phyloP scores from a whole-genome alignment of 92 coral and sea anemone species.

The Phymanthus crucifer region DNA sequence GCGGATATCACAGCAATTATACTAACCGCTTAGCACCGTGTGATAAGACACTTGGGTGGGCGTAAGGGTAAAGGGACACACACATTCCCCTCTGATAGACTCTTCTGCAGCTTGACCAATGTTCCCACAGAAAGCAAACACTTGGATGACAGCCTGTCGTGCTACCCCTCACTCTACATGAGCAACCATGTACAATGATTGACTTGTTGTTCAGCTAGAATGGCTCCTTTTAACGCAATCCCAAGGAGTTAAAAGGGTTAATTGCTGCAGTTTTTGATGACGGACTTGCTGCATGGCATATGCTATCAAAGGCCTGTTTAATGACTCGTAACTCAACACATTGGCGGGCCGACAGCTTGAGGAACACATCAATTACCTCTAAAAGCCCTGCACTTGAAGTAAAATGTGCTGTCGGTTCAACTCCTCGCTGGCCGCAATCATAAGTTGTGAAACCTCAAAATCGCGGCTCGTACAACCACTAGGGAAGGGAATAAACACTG shows the following conservation, averaged over 20 bases:
- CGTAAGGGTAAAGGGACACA: neutral
- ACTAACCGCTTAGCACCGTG: neutral
- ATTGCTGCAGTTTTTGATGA: slow-evolving; percentile 22
- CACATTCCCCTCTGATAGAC: neutral
- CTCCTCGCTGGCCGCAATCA: neutral
- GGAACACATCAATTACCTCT: slow-evolving; percentile 40
- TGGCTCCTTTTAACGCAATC: slow-evolving; percentile 7
- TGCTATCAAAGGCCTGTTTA: slow-evolving; percentile 21
- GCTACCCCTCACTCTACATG: neutral
- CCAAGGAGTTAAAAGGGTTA: slow-evolving; percentile 25
- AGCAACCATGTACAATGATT: neutral
- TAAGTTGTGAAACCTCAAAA: neutral
- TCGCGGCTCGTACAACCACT: neutral
- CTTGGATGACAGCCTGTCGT: neutral
- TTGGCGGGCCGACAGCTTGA: slow-evolving; percentile 35
- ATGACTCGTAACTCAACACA: slow-evolving; percentile 35
- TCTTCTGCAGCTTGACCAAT: neutral
- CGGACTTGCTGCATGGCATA: slow-evolving; percentile 7
- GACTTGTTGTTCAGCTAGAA: slow-evolving; percentile 16
- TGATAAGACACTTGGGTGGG: slow-evolving; percentile 34
- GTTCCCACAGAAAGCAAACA: slow-evolving; percentile 26
- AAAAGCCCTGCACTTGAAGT: slow-evolving; percentile 15
- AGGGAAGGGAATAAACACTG: neutral
- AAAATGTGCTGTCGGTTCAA: neutral
- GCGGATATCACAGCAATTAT: slow-evolving; percentile 39